Base-by-base conservation (phyloP, 2,113 vertebrate genomes). In the Thryonomys swinderianus region DNA sequence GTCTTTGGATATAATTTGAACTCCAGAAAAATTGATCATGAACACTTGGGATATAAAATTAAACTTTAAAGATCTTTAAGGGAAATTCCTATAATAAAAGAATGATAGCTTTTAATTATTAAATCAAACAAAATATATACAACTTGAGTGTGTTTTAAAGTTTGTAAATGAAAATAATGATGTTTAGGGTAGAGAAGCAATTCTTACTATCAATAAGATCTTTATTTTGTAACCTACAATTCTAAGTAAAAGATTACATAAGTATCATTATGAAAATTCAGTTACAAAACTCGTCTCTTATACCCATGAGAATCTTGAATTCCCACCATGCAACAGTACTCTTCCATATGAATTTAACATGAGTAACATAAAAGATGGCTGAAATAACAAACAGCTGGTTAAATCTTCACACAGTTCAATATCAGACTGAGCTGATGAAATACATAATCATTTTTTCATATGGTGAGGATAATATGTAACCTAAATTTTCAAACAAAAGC, bases 381-480 rank as follows among this genome's bases (percentile, higher is more conserved):
- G 34, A 91, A 93, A 69, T 87, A 55, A 84, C 88, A 37, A 90
- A 66, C 76, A 95, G 85, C 74, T 96, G 81, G 62, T 83, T 90
- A 96, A 83, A 90, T 87, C 16, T 94, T 90, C 73, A 93, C 25
- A 73, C 30, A 45, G 76, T 83, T 84, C 87, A 85, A 27, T 25
- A 27, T 17, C 21, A 69, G n/a, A 40, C 40, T 96, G 42, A 92
- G 61, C 13, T 74, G 57, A 84, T 67, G 53, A 80, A 87, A 55
- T 13, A 79, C 0, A 53, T 40, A 90, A 94, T 94, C 90, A 34
- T 37, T 76, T 92, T 94, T 87, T 87, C 92, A 92, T 53, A 74
- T 85, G 62, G 59, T 80, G 16, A 92, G 80, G 73, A 94, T 80
- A 64, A 51, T 74, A 67, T 42, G 27, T 80, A 89, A 83, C 48